These are phyloP conservation scores for Anthopleura xanthogrammica DNA, from an alignment of 92 coral and sea anemone genomes.

Conservation along the genomic window DNA sequence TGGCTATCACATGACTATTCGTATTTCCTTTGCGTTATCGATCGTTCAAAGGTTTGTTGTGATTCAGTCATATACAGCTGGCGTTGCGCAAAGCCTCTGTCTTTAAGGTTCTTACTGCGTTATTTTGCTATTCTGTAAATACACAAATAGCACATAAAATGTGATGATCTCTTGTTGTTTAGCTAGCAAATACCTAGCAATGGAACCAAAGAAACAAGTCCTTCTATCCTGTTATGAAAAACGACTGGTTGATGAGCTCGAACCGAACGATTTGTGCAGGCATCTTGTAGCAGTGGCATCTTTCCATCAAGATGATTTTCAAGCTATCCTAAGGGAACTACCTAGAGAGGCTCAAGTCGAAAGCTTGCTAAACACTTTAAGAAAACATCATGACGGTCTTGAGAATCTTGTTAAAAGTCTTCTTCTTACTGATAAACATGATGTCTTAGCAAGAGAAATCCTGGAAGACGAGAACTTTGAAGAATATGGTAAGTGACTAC, in stretches of 20 bases:
- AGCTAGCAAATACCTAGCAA: constrained; percentile 4
- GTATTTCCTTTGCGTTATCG: neutral
- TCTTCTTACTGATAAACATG: constrained; percentile 46
- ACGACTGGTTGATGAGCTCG: constrained; percentile 46
- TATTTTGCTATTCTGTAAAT: neutral
- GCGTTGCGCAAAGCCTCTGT: neutral
- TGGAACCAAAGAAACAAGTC: constrained; percentile 52
- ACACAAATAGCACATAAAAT: neutral
- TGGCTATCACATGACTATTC: neutral
- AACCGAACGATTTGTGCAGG: constrained; percentile 44
- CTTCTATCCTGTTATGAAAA: constrained; percentile 49
- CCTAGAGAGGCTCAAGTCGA: constrained; percentile 44
- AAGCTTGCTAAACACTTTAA: constrained; percentile 41
- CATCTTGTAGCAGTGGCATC: constrained; percentile 46
- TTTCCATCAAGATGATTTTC: constrained; percentile 40
- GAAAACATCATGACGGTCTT: constrained; percentile 45
- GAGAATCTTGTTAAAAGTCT: constrained; percentile 48
- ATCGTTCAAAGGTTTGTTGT: neutral
- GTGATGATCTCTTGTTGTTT: neutral
- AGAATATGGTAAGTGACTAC: constrained; percentile 44
- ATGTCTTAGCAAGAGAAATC: constrained; percentile 57
- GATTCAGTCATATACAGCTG: neutral
- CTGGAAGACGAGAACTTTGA: constrained; percentile 48
- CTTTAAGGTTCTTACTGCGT: neutral
- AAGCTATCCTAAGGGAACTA: constrained; percentile 16